phyloP scores from a whole-genome alignment of 2,113 vertebrate species.

The Erythrocercus mccallii region DNA sequence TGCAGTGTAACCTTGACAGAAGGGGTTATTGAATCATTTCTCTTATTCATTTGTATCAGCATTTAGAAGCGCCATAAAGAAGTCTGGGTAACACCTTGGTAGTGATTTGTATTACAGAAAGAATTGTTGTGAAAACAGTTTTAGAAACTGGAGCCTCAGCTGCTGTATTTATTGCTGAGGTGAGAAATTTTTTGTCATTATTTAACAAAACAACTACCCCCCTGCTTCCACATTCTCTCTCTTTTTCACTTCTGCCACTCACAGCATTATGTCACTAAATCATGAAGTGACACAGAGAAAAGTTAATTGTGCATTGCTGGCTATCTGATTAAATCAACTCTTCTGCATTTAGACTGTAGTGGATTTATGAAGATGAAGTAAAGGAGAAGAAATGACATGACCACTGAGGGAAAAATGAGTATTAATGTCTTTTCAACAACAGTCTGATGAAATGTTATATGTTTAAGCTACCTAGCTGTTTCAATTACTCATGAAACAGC shows the following conservation, averaged over 20 bases:
- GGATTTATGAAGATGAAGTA: constrained; percentile 46
- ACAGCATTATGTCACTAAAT: not conserved
- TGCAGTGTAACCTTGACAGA: not conserved
- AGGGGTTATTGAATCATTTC: not conserved
- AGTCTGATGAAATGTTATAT: not conserved
- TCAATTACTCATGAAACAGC: constrained; percentile 35
- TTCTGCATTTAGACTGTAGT: constrained; percentile 10
- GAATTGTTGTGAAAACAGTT: not conserved
- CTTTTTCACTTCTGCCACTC: not conserved
- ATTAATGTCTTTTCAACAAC: constrained; percentile 19
- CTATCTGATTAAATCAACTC: constrained; percentile 21
- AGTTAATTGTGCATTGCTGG: constrained; percentile 19
- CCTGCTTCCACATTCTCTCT: not conserved
- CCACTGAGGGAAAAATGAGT: constrained; percentile 28
- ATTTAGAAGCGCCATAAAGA: not conserved
- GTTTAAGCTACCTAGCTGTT: constrained; percentile 34
- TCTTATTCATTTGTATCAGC: not conserved
- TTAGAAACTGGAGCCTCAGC: not conserved
- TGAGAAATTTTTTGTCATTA: not conserved
- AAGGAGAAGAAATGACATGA: constrained; percentile 13
- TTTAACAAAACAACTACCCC: not conserved
- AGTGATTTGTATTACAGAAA: not conserved
- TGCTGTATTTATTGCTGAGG: not conserved
- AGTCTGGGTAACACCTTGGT: not conserved
- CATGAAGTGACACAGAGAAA: constrained; percentile 8